phyloP scores from a whole-genome alignment of 2,888 invertebrate species.

The Lypha dubia region DNA sequence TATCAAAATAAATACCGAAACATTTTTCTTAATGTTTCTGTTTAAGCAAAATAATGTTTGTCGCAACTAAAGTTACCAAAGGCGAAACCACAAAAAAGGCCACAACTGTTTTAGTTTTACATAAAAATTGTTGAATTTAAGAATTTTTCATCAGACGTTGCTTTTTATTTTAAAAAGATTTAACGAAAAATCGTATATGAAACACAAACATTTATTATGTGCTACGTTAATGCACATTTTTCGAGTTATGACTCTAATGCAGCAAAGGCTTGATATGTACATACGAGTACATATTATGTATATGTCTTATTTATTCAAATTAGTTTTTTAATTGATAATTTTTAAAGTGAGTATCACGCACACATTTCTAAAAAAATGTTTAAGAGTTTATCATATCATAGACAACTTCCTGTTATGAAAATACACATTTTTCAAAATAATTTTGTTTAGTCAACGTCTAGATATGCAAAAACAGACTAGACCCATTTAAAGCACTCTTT shows the following conservation, averaged over 20 bases:
- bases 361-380: neutral
- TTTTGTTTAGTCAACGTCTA: neutral
- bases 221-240: too few species aligned
- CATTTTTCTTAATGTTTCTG: neutral
- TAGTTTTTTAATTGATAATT: too few species aligned
- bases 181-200: too few species aligned
- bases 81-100: neutral
- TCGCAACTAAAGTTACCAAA: slow-evolving; percentile 2
- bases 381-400: neutral
- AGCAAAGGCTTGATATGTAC: too few species aligned
- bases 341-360: too few species aligned
- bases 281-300: too few species aligned
- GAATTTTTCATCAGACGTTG: neutral
- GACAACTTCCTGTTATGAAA: slow-evolving; percentile 5
- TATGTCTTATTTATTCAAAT: too few species aligned
- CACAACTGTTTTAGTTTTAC: neutral
- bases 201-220: too few species aligned
- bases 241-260: too few species aligned
- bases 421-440: neutral
- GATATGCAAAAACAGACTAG: neutral
- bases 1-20: slow-evolving; percentile 26
- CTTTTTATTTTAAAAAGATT: too few species aligned
- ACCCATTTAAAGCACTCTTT: neutral
- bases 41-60: slow-evolving; percentile 12
- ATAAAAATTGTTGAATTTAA: neutral